Evolutionary conservation across 2,888 invertebrate genomes (phyloP).

Genomic region (Cylloceria caligata): DNA sequence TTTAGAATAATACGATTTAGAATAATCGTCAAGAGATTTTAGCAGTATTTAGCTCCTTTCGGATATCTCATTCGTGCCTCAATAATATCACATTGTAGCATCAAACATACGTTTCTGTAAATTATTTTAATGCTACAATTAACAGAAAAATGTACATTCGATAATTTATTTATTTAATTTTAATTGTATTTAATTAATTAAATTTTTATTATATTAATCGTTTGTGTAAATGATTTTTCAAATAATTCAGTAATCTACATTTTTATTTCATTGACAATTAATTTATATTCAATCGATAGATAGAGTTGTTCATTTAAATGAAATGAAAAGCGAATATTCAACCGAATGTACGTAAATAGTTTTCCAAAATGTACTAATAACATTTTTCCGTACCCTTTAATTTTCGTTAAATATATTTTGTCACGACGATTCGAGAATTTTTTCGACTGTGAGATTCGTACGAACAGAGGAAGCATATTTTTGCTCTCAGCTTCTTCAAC

Average conservation of each 20-base stretch:
- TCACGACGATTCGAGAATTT: conserved; percentile 7
- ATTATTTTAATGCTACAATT: neutral
- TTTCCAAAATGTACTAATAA: neutral
- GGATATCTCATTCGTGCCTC: too few relatives aligned
- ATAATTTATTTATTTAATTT: neutral
- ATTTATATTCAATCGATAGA: too few relatives aligned
- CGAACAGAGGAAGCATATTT: conserved; percentile 57
- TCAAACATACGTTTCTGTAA: neutral
- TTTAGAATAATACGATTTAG: neutral
- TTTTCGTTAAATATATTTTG: conserved; percentile 9
- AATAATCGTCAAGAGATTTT: neutral
- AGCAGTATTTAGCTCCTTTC: neutral
- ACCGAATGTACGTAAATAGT: neutral
- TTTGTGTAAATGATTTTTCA: too few relatives aligned
- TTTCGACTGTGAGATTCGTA: neutral
- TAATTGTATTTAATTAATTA: neutral
- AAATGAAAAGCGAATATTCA: neutral
- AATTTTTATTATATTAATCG: too few relatives aligned
- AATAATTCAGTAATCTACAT: too few relatives aligned
- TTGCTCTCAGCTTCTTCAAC: conserved; percentile 20
- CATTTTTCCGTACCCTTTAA: too few relatives aligned
- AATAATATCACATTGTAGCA: neutral
- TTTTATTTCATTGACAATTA: too few relatives aligned
- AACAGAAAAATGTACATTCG: neutral
- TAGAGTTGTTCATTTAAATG: too few relatives aligned